These are phyloP conservation scores for Arbacia lixula DNA, from an alignment of 53 echinoderm and acorn worm species.

Conservation along the genomic window DNA sequence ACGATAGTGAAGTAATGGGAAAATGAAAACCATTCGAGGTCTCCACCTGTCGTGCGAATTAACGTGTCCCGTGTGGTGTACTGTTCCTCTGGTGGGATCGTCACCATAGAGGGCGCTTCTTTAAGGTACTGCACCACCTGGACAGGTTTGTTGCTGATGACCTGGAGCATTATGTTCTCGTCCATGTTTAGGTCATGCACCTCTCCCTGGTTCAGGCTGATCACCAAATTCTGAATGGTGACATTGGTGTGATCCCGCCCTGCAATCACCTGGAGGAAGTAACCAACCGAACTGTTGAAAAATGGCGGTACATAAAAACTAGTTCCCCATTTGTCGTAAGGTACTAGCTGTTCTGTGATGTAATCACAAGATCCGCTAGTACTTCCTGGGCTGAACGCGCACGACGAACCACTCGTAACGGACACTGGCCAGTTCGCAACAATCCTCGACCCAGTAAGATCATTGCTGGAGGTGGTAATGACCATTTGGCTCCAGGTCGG, in stretches of 20 bases:
- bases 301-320: slow-evolving; percentile 30
- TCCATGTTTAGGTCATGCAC: not conserved
- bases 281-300: not conserved
- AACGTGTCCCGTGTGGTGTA: slow-evolving; percentile 12
- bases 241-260: slow-evolving; percentile 26
- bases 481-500: slow-evolving; percentile 12
- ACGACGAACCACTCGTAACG: slow-evolving; percentile 11
- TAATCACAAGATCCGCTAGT: slow-evolving; percentile 10
- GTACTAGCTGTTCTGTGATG: slow-evolving; percentile 33
- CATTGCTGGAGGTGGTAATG: not conserved
- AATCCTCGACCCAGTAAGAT: slow-evolving; percentile 37
- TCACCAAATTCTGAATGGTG: not conserved
- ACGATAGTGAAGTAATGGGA: slow-evolving; percentile 35
- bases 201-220: slow-evolving; percentile 8
- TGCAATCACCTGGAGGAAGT: slow-evolving; percentile 24
- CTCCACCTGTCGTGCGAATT: not conserved
- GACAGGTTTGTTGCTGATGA: slow-evolving; percentile 28
- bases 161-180: not conserved
- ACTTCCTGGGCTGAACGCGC: slow-evolving; percentile 4
- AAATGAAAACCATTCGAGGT: not conserved
- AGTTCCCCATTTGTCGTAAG: slow-evolving; percentile 48
- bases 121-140: slow-evolving; percentile 46
- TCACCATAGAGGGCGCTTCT: slow-evolving; percentile 11
- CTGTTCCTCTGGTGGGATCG: slow-evolving; percentile 37
- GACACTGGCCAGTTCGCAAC: slow-evolving; percentile 32